Evolutionary conservation across 2,797 vertebrate genomes (phyloP).

Genomic region (Neomorphus geoffroyi): DNA sequence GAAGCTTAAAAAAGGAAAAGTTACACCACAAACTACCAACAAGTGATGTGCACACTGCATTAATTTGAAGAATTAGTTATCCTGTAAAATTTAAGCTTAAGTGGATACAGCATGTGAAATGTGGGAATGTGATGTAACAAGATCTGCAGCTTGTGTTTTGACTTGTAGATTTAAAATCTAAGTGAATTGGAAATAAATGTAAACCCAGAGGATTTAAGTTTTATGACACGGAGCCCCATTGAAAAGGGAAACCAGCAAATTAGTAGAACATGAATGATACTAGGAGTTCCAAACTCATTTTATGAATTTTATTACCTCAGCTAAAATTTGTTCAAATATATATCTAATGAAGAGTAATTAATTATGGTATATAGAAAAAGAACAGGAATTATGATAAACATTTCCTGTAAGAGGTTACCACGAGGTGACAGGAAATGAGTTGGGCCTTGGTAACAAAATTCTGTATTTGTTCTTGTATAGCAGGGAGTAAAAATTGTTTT

Average conservation of each 20-base stretch:
- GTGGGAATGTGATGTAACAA: neutral
- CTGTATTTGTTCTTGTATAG: neutral
- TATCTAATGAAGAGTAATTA: neutral
- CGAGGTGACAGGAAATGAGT: neutral
- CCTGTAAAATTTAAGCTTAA: neutral
- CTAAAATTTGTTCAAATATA: neutral
- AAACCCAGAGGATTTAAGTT: neutral
- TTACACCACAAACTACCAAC: neutral
- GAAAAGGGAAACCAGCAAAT: neutral
- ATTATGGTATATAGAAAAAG: neutral
- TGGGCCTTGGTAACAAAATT: neutral
- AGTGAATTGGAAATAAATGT: slow-evolving; percentile 10
- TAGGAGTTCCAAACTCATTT: neutral
- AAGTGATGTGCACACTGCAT: neutral
- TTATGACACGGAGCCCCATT: neutral
- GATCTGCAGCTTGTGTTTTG: neutral
- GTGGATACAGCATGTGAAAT: neutral
- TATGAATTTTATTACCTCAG: neutral
- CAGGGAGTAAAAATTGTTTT: neutral
- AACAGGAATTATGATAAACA: neutral
- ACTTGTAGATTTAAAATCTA: neutral
- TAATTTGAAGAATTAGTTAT: neutral
- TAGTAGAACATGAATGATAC: neutral
- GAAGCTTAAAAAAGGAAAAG: neutral
- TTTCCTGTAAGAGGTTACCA: neutral